Base-by-base conservation (phyloP, 1,140 invertebrate genomes). In the Pygmarrhopalites habei region DNA sequence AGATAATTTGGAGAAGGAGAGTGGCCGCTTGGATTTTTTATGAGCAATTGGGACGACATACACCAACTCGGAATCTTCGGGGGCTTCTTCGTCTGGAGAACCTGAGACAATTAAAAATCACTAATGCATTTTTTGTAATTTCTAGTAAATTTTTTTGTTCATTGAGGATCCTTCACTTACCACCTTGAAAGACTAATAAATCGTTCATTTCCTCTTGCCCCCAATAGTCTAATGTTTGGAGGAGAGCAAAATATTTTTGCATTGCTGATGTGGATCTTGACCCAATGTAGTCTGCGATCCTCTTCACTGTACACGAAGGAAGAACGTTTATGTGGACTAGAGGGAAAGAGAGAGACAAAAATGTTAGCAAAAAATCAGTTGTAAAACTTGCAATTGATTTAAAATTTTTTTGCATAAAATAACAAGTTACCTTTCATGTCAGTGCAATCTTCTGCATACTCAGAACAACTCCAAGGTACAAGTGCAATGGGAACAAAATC, bases 221-320 rank as follows among this genome's bases (percentile, higher is more conserved):
- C 69, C 69, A 71, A 53, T 49, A 65, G n/a, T 53, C 29, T 46
- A 71, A 47, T 15, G 66, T 46, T 46, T 68, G 66, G 15, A 71
- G 66, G 35, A 68, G 57, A 21, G 69, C 65, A 49, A 67, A 67
- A 41, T 49, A 70, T 47, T 70, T 70, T 19, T 58, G 49, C 15
- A 41, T 43, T 23, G 46, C 26, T 15, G 64, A 28, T 23, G 63
- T 30, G 10, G 32, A 19, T 3, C n/a, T 32, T 32, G 56, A 57
- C 19, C 35, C 53, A 10, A 68, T 28, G 59, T 64, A 71, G 28
- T 60, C 53, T 35, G 57, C 46, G 7, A 71, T 23, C 35, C 19
- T 52, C 2, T 55, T n/a, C 14, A 68, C 59, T 4, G 35, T 68
- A 23, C 51, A 64, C n/a, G 56, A 58, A 23, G 69, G 66, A 25